Evolutionary conservation across 2,888 invertebrate genomes (phyloP), one percentile per base, ranked within the genome.

Genomic region (Nudaria mundana): DNA sequence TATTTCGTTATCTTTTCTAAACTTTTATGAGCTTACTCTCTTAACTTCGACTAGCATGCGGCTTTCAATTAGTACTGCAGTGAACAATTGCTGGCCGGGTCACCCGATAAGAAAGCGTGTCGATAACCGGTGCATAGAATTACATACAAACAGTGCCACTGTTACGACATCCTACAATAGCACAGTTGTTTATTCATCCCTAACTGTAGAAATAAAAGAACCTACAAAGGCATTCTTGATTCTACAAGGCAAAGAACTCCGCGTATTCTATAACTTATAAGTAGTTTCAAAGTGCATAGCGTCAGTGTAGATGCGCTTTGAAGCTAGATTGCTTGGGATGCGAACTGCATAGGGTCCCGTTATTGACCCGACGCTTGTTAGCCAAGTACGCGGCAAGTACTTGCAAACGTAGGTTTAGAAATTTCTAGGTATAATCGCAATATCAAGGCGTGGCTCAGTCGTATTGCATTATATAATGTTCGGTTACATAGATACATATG

Each of bases 81-180:
- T 62, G 52, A 58, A 68, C 16, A 25, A 33, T 71, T 56, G 60
- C 56, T 71, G 71, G 67, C 64, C 71, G 66, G 82, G 81, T 84
- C 83, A 78, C 68, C 65, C 69, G 86, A 86, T 85, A 86, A 81
- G 63, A 66, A 59, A 61, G 45, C 64, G 61, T 62, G 45, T 37
- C 72, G 82, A 83, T 85, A 85, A 81, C 69, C 48, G 66, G 43
- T 81, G 81, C 82, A 82, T 74, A 71, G 66, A 71, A 71, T 64
- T 7, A 20, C 20, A 65, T 65, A 69, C 56, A 63, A 56, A 66
- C 55, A 50, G 44, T 58, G 64, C 74, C 69, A 71, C 71, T 66
- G 67, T 69, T 43, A 45, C 52, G 65, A 70, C 69, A 75, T 63
- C 35, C 46, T 62, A 54, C 56, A 70, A 67, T 67, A 69, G 41